These are phyloP conservation scores for Rhineura floridana DNA, from an alignment of 2,113 vertebrate species.

Conservation along the genomic window DNA sequence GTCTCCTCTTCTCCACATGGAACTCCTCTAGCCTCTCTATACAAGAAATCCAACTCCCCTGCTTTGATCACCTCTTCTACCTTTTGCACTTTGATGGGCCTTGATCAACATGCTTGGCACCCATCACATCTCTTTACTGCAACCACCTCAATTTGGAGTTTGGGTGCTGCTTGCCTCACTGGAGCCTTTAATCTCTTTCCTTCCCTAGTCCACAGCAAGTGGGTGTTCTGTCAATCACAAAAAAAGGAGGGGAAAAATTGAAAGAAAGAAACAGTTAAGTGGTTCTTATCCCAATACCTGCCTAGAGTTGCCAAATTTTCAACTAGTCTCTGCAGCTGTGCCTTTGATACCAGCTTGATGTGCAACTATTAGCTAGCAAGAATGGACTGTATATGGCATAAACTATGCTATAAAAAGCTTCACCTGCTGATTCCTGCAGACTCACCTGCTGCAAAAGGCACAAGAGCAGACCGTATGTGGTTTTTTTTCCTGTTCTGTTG, in stretches of 20 bases:
- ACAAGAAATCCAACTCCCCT: background rate
- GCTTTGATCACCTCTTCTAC: slow-evolving; percentile 3
- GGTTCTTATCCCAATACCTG: background rate
- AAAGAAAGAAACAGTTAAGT: background rate
- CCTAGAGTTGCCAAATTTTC: background rate
- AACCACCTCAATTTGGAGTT: background rate
- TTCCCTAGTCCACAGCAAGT: background rate
- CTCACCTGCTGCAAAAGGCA: background rate
- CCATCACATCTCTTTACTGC: background rate
- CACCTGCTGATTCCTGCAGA: background rate
- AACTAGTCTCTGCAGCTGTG: background rate
- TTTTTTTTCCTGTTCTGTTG: background rate
- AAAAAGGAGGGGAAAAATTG: background rate
- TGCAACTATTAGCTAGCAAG: background rate
- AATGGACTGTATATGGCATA: background rate
- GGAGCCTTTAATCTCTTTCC: slow-evolving; percentile 18
- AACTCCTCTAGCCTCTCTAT: background rate
- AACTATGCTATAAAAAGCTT: background rate
- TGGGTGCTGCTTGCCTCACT: background rate
- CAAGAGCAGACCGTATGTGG: background rate
- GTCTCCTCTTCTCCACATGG: background rate
- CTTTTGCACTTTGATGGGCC: background rate
- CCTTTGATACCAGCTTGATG: background rate
- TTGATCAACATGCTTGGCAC: slow-evolving; percentile 5
- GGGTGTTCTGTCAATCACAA: background rate